Conservation (phyloP, 2,888 invertebrate genomes). For the Gortyna flavago region DNA sequence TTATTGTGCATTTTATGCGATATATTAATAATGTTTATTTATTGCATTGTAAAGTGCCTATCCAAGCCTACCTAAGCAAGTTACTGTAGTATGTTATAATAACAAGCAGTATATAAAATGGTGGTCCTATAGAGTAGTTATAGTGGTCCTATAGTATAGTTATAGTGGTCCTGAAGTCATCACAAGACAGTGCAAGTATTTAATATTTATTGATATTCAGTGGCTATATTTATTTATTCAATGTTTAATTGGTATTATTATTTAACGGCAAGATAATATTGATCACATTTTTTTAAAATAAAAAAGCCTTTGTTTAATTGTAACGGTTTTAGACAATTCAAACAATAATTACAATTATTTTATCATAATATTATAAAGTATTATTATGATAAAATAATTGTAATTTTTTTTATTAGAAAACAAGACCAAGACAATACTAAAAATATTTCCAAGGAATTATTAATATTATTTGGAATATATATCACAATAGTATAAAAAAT, state of each 20-base stretch:
- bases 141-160: slow-evolving; percentile 61
- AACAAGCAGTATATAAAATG: slow-evolving; percentile 53
- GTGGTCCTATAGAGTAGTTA: slow-evolving; percentile 62
- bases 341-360: no score
- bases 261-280: slow-evolving; percentile 49
- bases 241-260: slow-evolving; percentile 15
- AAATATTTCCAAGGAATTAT: slow-evolving; percentile 32
- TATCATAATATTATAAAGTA: no score
- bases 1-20: slow-evolving; percentile 72
- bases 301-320: slow-evolving; percentile 10
- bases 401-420: background rate
- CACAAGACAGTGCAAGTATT: slow-evolving; percentile 58
- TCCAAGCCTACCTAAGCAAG: slow-evolving; percentile 51
- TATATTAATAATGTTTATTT: slow-evolving; percentile 48
- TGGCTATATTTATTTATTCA: slow-evolving; percentile 7
- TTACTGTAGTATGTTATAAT: slow-evolving; percentile 40
- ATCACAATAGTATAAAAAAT: slow-evolving; percentile 42
- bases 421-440: background rate
- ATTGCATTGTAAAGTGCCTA: slow-evolving; percentile 52
- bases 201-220: slow-evolving; percentile 40
- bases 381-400: background rate
- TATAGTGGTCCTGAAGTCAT: slow-evolving; percentile 69
- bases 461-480: slow-evolving; percentile 51
- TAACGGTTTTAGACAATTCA: no score
- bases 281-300: slow-evolving; percentile 2